Evolutionary conservation across 1,140 invertebrate genomes (phyloP).

Genomic region (Drosophila busckii): DNA sequence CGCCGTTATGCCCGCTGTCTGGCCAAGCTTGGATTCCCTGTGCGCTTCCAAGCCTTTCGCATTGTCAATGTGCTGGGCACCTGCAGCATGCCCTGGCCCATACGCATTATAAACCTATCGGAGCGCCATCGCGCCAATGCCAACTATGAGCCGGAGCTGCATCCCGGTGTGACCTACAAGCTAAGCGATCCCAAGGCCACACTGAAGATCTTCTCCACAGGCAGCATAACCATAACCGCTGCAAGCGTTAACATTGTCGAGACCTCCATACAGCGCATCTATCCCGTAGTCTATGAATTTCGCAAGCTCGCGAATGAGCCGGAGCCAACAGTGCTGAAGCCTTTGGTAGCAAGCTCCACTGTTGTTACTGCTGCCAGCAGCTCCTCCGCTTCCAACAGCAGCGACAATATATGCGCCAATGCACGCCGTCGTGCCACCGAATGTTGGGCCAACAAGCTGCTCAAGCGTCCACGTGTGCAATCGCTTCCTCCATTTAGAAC

Average conservation of each 20-base stretch:
- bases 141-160: slow-evolving; percentile 98
- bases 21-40: slow-evolving; percentile 95
- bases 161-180: slow-evolving; percentile 97
- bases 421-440: slow-evolving; percentile 57
- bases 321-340: slow-evolving; percentile 50
- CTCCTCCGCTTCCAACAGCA: background rate
- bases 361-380: background rate
- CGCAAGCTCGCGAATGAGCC: slow-evolving; percentile 88
- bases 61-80: slow-evolving; percentile 99
- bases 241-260: slow-evolving; percentile 93
- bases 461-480: slow-evolving; percentile 51
- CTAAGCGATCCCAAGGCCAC: slow-evolving; percentile 94
- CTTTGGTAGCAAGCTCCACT: background rate
- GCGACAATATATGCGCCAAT: slow-evolving; percentile 33
- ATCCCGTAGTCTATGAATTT: slow-evolving; percentile 94
- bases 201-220: slow-evolving; percentile 98
- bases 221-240: slow-evolving; percentile 97
- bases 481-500: no score
- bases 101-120: slow-evolving; percentile 94
- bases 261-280: slow-evolving; percentile 95
- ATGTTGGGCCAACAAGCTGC: slow-evolving; percentile 51
- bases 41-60: slow-evolving; percentile 94
- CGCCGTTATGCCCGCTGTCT: slow-evolving; percentile 92
- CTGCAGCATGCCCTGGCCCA: slow-evolving; percentile 97
- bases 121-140: slow-evolving; percentile 88